phyloP scores from a whole-genome alignment of 1,140 invertebrate genomes.

The Chionoecetes opilio region DNA sequence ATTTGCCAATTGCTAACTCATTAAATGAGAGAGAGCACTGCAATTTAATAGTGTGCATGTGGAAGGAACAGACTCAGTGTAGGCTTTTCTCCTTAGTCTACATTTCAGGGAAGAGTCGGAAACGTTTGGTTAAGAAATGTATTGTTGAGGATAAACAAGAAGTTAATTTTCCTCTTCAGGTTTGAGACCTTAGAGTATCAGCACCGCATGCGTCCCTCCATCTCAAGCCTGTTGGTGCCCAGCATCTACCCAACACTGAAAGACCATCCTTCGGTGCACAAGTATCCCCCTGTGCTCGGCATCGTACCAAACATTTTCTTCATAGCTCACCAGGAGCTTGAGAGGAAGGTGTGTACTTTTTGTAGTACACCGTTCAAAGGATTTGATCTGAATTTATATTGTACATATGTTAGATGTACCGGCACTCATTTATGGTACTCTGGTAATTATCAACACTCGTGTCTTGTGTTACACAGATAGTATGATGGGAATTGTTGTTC shows the following conservation, averaged over 20 bases:
- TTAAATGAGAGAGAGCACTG: too few relatives aligned
- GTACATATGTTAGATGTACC: background rate
- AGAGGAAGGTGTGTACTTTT: constrained; percentile 62
- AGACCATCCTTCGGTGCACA: constrained; percentile 64
- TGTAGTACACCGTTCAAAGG: too few relatives aligned
- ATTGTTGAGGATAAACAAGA: too few relatives aligned
- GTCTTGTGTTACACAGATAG: background rate
- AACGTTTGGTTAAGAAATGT: too few relatives aligned
- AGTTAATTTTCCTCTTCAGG: background rate
- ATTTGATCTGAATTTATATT: too few relatives aligned
- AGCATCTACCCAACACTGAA: constrained; percentile 63
- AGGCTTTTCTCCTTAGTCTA: too few relatives aligned
- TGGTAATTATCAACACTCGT: background rate
- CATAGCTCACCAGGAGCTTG: constrained; percentile 62
- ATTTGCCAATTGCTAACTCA: too few relatives aligned
- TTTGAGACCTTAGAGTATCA: constrained; percentile 71
- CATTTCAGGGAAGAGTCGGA: too few relatives aligned
- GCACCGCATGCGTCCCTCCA: constrained; percentile 77
- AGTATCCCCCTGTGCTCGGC: constrained; percentile 35
- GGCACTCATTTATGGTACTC: background rate
- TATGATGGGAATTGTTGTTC: background rate
- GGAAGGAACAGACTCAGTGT: too few relatives aligned
- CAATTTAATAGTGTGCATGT: too few relatives aligned
- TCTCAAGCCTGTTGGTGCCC: constrained; percentile 68
- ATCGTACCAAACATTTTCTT: constrained; percentile 74